Evolutionary conservation across 2,797 vertebrate species (phyloP).

Genomic region (Nyctibius grandis): DNA sequence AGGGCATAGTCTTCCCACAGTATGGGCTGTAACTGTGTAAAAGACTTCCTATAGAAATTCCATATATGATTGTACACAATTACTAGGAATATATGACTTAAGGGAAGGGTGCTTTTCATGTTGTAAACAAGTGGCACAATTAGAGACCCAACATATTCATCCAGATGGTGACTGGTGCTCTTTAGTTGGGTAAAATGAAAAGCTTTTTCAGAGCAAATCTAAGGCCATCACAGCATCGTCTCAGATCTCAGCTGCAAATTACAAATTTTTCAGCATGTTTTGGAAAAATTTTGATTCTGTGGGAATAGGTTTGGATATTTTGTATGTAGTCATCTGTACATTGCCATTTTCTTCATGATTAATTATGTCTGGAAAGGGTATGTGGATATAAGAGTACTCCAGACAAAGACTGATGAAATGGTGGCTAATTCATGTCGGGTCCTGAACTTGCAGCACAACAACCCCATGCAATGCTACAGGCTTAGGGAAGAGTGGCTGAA

Average conservation of each 20-base stretch:
- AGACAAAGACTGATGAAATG: not conserved
- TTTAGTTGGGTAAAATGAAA: not conserved
- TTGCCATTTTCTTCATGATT: not conserved
- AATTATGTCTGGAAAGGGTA: not conserved
- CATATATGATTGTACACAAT: not conserved
- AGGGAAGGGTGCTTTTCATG: not conserved
- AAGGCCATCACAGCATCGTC: not conserved
- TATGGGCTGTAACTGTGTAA: not conserved
- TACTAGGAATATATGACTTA: not conserved
- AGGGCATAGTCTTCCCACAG: not conserved
- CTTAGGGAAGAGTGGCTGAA: too few species aligned
- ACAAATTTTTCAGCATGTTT: not conserved
- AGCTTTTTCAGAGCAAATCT: not conserved
- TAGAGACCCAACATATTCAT: not conserved
- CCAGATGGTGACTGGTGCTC: not conserved
- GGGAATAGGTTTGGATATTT: not conserved
- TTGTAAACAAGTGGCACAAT: not conserved
- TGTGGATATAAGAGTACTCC: not conserved
- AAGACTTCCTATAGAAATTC: not conserved
- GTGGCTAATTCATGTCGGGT: too few species aligned
- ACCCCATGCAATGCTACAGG: too few species aligned
- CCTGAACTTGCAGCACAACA: too few species aligned
- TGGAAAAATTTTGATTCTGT: not conserved
- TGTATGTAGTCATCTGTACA: not conserved
- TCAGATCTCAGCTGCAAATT: not conserved